A percentile compares a stretch with the other conserved stretches of the same genome.
phyloP scores from a whole-genome alignment of 2,113 vertebrate genomes.

The Psilopogon haemacephalus region DNA sequence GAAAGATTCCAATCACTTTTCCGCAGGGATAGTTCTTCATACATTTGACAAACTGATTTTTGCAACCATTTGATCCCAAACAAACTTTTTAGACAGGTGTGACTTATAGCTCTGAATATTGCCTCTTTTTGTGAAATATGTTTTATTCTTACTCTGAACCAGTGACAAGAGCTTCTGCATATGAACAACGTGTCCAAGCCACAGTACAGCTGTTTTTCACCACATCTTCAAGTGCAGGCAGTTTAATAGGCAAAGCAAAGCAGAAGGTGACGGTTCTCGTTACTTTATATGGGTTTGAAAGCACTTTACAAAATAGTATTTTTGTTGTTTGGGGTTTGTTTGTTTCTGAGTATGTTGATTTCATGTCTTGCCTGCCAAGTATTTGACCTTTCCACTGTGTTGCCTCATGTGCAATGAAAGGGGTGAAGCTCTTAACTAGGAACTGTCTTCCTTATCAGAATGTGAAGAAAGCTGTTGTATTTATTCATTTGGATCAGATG shows the following conservation, averaged over 20 bases:
- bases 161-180: not conserved
- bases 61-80: not conserved
- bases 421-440: not conserved
- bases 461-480: not conserved
- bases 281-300: not conserved
- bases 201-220: not conserved
- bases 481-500: not conserved
- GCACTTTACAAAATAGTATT: not conserved
- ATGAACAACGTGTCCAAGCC: not conserved
- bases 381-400: not conserved
- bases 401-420: not conserved
- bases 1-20: not conserved
- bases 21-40: not conserved
- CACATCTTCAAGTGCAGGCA: not conserved
- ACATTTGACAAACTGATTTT: not conserved
- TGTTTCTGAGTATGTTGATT: not conserved
- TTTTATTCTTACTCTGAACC: not conserved
- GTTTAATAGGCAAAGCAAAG: not conserved
- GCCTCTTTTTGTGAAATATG: not conserved
- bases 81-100: not conserved
- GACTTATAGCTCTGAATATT: not conserved
- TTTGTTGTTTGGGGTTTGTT: no score
- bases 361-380: not conserved
- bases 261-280: not conserved
- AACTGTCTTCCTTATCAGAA: not conserved